Conservation (phyloP, 2,797 vertebrate species). For the Pseudotriccus pelzelni region DNA sequence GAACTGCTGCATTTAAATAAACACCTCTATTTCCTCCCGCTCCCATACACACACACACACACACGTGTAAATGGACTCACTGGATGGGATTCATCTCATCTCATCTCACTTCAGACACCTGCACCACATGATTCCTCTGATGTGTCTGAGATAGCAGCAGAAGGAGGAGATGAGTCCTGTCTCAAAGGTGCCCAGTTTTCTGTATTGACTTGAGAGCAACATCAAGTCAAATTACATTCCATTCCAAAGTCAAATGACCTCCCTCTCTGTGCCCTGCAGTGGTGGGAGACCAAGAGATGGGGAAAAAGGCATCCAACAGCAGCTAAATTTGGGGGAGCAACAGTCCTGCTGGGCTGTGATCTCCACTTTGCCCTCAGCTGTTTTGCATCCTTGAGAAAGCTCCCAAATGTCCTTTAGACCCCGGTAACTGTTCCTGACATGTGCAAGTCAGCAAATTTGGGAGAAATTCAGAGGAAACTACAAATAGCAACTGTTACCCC, state of each 20-base stretch:
- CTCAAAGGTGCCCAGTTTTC: neutral
- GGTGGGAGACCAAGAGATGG: neutral
- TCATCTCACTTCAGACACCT: neutral
- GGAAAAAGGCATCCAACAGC: neutral
- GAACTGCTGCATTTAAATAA: neutral
- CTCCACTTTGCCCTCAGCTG: neutral
- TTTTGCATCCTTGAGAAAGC: neutral
- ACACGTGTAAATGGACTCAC: neutral
- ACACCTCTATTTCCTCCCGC: neutral
- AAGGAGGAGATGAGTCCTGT: neutral
- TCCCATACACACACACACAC: too few relatives aligned
- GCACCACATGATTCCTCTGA: neutral
- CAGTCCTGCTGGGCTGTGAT: neutral
- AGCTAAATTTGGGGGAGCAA: neutral
- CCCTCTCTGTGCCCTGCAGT: neutral
- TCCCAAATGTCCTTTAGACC: neutral
- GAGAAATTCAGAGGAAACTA: neutral
- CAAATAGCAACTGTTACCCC: neutral
- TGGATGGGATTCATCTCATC: neutral
- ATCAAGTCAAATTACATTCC: neutral
- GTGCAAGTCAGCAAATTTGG: too few relatives aligned
- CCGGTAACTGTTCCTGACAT: too few relatives aligned
- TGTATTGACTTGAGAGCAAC: neutral
- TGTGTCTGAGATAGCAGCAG: neutral
- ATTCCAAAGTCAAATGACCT: neutral